These are phyloP conservation scores for Nansenia antarctica DNA, from an alignment of 2,113 vertebrate genomes.

Conservation along the genomic window DNA sequence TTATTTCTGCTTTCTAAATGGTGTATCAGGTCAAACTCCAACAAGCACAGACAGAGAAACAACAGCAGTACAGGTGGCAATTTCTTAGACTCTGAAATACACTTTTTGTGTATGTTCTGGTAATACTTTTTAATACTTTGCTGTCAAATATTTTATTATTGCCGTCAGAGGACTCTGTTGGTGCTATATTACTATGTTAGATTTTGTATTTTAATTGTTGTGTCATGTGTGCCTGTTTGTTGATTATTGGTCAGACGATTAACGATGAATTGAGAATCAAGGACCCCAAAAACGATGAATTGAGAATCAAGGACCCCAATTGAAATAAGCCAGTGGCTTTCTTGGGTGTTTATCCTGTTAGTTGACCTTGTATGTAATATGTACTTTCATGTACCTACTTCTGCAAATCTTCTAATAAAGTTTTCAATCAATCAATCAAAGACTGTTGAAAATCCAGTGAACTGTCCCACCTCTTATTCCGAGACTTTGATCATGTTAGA, in stretches of 20 bases:
- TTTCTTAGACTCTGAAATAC: too few relatives aligned
- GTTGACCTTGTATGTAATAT: too few relatives aligned
- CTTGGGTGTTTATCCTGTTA: too few relatives aligned
- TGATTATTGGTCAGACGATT: background rate
- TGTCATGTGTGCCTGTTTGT: background rate
- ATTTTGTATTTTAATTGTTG: too few relatives aligned
- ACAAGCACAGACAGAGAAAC: background rate
- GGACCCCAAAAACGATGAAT: too few relatives aligned
- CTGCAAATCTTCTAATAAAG: too few relatives aligned
- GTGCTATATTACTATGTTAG: conserved; percentile 42
- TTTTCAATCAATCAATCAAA: too few relatives aligned
- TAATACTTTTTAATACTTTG: conserved; percentile 31
- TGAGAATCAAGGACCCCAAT: too few relatives aligned
- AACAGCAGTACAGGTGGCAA: background rate
- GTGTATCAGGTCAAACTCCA: background rate
- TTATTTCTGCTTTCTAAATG: background rate
- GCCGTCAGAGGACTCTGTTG: conserved; percentile 2
- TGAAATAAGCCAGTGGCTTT: too few relatives aligned
- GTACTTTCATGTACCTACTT: too few relatives aligned
- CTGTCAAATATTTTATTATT: conserved; percentile 1
- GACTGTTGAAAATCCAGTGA: too few relatives aligned
- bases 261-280: too few relatives aligned
- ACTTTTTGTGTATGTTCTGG: background rate
- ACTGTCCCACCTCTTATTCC: background rate
- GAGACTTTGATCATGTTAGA: conserved; percentile 23